Evolutionary conservation across 2,797 vertebrate species (phyloP).

Genomic region (Danio aesculapii): DNA sequence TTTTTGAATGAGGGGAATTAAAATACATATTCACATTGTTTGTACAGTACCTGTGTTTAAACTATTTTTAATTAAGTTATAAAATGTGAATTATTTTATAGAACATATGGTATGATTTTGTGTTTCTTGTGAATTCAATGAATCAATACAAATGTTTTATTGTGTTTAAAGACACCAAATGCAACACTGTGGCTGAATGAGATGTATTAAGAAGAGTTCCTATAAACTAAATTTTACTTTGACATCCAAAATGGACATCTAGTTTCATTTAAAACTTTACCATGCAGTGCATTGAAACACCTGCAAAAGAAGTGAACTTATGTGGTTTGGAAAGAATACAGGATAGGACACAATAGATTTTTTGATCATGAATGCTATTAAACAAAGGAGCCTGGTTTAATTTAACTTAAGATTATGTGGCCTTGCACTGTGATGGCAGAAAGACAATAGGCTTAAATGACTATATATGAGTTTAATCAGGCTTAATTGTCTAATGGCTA

Average conservation of each 20-base stretch:
- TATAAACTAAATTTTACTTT: background rate
- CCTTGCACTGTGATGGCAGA: background rate
- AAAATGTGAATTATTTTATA: no score
- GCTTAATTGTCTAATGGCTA: background rate
- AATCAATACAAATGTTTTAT: background rate
- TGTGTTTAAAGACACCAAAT: background rate
- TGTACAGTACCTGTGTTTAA: no score
- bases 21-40: no score
- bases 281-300: background rate
- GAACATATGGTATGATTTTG: no score
- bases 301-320: background rate
- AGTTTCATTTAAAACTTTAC: background rate
- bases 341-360: background rate
- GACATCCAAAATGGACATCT: no score
- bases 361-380: background rate
- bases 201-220: background rate
- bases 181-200: background rate
- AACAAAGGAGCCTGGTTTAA: background rate
- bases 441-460: background rate
- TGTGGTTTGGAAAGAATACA: background rate
- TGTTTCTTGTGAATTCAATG: background rate
- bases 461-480: background rate
- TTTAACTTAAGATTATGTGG: background rate
- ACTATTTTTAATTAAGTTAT: no score
- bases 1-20: no score